Percentiles rank a stretch among this genome's conserved stretches.
These are phyloP conservation scores for Lucilia cuprina DNA, from an alignment of 1,140 invertebrate species.

Conservation along the genomic window DNA sequence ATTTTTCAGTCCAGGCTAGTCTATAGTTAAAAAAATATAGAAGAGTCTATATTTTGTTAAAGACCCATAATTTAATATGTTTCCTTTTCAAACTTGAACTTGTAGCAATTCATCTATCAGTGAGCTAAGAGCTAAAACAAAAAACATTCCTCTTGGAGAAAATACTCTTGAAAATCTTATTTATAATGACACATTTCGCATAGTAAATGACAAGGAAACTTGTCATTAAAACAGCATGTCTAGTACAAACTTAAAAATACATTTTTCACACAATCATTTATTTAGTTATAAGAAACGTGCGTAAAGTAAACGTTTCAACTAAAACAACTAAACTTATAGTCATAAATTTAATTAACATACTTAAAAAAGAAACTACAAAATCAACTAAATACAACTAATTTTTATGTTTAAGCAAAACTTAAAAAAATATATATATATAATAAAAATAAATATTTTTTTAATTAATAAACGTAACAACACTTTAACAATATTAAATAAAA, in stretches of 20 bases:
- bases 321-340: neutral
- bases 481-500: neutral
- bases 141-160: neutral
- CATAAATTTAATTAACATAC: neutral
- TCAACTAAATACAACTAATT: neutral
- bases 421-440: no score
- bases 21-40: no score
- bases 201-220: neutral
- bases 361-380: neutral
- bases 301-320: no score
- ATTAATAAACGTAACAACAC: conserved; percentile 32
- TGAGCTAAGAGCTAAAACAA: no score
- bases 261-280: neutral
- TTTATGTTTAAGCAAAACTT: neutral
- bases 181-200: neutral
- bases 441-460: conserved; percentile 7
- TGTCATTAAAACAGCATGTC: neutral
- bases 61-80: no score
- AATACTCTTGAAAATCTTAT: neutral
- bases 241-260: neutral
- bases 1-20: no score
- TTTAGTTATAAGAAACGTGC: neutral
- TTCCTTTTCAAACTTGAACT: no score
- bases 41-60: no score
- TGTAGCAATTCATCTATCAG: no score